Base-by-base conservation (phyloP, 1,140 invertebrate genomes). In the Colletes latitarsis region DNA sequence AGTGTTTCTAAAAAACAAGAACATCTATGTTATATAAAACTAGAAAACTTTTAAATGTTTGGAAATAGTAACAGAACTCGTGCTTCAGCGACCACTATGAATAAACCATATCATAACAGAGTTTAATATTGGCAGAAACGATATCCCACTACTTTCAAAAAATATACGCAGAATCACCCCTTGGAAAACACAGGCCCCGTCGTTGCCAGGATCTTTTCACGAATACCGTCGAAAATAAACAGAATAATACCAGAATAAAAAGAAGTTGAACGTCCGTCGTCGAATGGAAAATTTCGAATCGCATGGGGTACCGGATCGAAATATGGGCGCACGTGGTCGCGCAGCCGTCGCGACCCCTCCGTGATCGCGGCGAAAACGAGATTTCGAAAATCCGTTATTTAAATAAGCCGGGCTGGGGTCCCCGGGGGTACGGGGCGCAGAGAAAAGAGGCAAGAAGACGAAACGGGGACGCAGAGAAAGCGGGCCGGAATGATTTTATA, bases 331-430 rank as follows among this genome's bases (percentile, higher is more conserved):
- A 78, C 71, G 84, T 86, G 83, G 64, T 12, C 77, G 64, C 55
- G 69, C 71, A 75, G 41, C 55, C 62, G 53, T 39, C 21, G 21
- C 15, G 41, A 68, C 71, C 64, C 66, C 49, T 12, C 74, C 52
- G 41, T 15, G 58, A 75, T 71, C 77, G 21, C n/a, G n/a, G 63
- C 86, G 88, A 90, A 93, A 93, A 93, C 92, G 88, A 92, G 92
- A 93, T 93, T 93, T 93, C 81, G 89, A 93, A 93, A 93, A 93
- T 93, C 92, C 93, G 93, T 93, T 93, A 93, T 93, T 93, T 92
- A 93, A 93, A 93, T 93, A 93, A 89, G 87, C 77, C 79, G 75
- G 71, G 64, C 62, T 71, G 70, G 72, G 69, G 69, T 64, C 69
- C 39, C 77, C 43, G 60, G 67, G 74, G 74, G 73, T 46, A 57